A percentile compares a stretch with the other conserved stretches of the same genome.
Evolutionary conservation across 2,797 vertebrate genomes (phyloP).

Genomic region (Hoplostethus atlanticus): DNA sequence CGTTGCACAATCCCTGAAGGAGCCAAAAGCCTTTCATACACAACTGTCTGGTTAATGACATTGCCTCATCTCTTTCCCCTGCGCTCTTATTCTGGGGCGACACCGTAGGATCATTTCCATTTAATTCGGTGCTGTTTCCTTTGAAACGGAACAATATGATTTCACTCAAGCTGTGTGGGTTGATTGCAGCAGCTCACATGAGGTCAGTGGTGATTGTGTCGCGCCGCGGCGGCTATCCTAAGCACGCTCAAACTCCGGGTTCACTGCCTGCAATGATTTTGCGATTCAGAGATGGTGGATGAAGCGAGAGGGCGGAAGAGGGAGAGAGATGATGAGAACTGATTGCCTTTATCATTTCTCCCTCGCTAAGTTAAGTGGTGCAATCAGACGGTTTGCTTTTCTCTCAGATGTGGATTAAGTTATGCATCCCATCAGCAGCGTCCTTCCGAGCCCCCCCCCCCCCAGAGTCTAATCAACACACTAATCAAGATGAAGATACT

Average conservation of each 20-base stretch:
- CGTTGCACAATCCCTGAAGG: constrained; percentile 61
- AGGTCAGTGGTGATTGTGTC: constrained; percentile 64
- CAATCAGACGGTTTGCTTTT: constrained; percentile 56
- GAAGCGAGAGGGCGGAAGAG: constrained; percentile 1
- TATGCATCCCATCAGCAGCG: constrained; percentile 31
- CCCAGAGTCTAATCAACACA: neutral
- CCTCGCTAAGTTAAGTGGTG: constrained; percentile 43
- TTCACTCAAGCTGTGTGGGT: constrained; percentile 68
- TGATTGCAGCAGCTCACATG: constrained; percentile 72
- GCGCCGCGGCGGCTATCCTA: constrained; percentile 32
- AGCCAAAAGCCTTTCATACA: constrained; percentile 59
- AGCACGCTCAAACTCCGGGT: constrained; percentile 52
- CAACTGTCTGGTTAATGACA: constrained; percentile 73
- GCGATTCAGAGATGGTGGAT: constrained; percentile 5
- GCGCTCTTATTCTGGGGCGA: constrained; percentile 52
- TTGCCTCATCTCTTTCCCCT: constrained; percentile 65
- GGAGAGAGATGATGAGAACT: constrained; percentile 21
- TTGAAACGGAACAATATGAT: constrained; percentile 69
- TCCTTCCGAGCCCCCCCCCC: neutral
- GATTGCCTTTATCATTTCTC: constrained; percentile 33
- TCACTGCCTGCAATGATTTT: neutral
- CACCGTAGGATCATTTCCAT: constrained; percentile 61
- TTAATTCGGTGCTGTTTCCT: constrained; percentile 55
- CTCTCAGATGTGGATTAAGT: constrained; percentile 31
- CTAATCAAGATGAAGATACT: constrained; percentile 21